Evolutionary conservation across 2,888 invertebrate genomes (phyloP), one percentile per base, ranked within the genome.

Genomic region (Cephus pulcher): DNA sequence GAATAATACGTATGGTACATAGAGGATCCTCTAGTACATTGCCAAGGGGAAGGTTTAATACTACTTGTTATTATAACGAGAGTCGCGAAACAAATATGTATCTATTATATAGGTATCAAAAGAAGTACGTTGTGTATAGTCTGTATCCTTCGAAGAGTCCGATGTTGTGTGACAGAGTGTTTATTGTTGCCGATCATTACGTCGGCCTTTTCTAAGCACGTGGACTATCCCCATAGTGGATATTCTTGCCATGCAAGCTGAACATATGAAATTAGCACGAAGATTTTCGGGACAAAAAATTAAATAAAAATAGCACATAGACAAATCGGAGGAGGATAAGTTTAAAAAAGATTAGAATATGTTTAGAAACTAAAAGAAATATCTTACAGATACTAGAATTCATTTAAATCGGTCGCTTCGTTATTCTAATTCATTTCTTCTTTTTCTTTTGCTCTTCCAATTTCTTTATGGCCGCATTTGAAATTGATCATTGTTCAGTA

Each of bases 161-260:
- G 84, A 88, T 85, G 77, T 80, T 86, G 74, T 86, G 79, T 84
- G 84, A 82, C 82, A 83, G 82, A 71, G 71, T 83, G 84, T 88
- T 89, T 86, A 85, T 87, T 88, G 86, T 88, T 87, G 82, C 82
- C 77, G 80, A 83, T 83, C 77, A 76, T 83, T 83, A 81, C 80
- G 76, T 79, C 78, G 74, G 83, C 85, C 85, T 86, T 85, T 86
- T 82, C 82, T 81, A 81, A 75, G 82, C 79, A 84, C 83, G 76
- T 80, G 80, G 85, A 84, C 83, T 77, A 81, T 80, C 77, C 78
- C 79, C 81, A 80, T 80, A 82, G 79, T 81, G 83, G 82, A 85
- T 84, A 86, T 86, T 84, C 88, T 88, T 89, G 88, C 87, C 84
- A 84, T 88, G 88, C 87, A 89, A 89, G 88, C 80, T 84, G 77